Percentiles rank a stretch among this genome's conserved stretches.
Evolutionary conservation across 2,113 vertebrate species (phyloP).

Genomic region (Buteo buteo): DNA sequence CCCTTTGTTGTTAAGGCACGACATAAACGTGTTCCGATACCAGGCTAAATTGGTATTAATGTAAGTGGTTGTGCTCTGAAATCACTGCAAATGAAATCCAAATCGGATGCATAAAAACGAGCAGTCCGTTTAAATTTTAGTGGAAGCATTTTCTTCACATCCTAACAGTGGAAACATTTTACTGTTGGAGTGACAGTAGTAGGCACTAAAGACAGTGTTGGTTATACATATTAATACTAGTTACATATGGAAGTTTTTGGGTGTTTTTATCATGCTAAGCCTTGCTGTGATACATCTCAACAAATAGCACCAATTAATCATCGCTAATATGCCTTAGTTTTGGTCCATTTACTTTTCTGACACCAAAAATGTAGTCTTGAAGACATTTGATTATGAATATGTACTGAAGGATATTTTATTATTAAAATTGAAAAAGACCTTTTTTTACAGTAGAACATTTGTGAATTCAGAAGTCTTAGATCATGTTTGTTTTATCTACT

Average conservation of each 20-base stretch:
- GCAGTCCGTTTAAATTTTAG: background rate
- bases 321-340: constrained; percentile 14
- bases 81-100: background rate
- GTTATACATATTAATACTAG: background rate
- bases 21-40: background rate
- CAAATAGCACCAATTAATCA: constrained; percentile 38
- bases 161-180: background rate
- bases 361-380: constrained; percentile 5
- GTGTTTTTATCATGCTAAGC: background rate
- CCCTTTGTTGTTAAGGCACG: background rate
- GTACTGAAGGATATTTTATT: constrained; percentile 35
- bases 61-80: background rate
- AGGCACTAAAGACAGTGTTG: background rate
- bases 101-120: background rate
- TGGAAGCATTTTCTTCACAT: background rate
- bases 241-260: background rate
- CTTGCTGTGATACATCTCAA: background rate
- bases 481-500: constrained; percentile 13
- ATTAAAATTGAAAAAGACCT: background rate
- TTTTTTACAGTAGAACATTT: background rate
- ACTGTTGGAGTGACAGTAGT: background rate
- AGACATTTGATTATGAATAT: constrained; percentile 44
- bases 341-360: constrained; percentile 44
- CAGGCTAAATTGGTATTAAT: background rate
- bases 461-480: constrained; percentile 2